These are phyloP conservation scores for Mesitornis unicolor DNA, from an alignment of 2,113 vertebrate genomes.

Conservation along the genomic window DNA sequence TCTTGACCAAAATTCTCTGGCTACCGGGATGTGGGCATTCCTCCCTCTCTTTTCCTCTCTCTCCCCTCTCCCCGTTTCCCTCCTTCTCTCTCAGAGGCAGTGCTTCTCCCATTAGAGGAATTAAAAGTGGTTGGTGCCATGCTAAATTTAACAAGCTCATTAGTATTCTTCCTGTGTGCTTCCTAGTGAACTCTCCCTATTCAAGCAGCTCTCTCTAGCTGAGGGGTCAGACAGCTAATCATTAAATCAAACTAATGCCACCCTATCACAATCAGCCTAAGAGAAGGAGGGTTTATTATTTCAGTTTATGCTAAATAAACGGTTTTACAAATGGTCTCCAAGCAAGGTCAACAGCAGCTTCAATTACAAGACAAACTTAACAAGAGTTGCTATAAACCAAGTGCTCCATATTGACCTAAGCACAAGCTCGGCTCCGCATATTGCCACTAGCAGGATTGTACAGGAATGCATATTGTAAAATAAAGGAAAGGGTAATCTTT, in stretches of 20 bases:
- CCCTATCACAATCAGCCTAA: constrained; percentile 79
- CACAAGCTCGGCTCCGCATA: constrained; percentile 65
- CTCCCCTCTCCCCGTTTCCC: neutral
- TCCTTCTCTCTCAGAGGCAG: constrained; percentile 65
- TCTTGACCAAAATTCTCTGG: constrained; percentile 53
- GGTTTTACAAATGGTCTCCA: constrained; percentile 88
- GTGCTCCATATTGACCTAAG: constrained; percentile 80
- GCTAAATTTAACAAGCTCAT: constrained; percentile 90
- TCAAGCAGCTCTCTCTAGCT: constrained; percentile 80
- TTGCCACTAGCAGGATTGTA: constrained; percentile 75
- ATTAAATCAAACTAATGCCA: constrained; percentile 95
- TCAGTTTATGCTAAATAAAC: constrained; percentile 87
- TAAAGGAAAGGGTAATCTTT: constrained; percentile 78
- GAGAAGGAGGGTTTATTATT: constrained; percentile 90
- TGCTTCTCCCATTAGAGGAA: constrained; percentile 80
- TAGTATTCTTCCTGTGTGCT: constrained; percentile 83
- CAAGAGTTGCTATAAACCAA: constrained; percentile 85
- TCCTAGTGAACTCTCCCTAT: constrained; percentile 82
- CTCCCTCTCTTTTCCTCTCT: neutral
- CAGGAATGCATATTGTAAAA: constrained; percentile 82
- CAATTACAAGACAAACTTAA: constrained; percentile 85
- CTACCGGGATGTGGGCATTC: constrained; percentile 38
- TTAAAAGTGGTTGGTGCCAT: constrained; percentile 84
- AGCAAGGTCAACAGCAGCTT: constrained; percentile 88
- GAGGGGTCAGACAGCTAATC: constrained; percentile 92